Base-by-base conservation (phyloP, 2,113 vertebrate species). In the Perognathus longimembris region DNA sequence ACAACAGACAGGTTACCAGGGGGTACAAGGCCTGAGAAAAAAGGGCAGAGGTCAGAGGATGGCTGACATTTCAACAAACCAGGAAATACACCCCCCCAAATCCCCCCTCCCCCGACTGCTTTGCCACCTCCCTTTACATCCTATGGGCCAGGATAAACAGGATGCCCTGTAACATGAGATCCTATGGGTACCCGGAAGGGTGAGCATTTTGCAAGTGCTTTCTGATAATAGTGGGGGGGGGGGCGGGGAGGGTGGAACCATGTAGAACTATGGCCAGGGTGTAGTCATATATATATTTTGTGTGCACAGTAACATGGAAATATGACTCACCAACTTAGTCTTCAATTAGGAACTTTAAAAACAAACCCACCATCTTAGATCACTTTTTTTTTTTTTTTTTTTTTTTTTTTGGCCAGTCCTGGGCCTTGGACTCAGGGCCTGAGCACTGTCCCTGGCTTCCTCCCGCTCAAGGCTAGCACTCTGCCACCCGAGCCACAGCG, bases 1-100 rank as follows among this genome's bases (percentile, higher is more conserved):
- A 99, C 90, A 99, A 98, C 88, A 99, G 98, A 96, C 99, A 99
- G 0, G 99, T 99, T 89, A 99, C 99, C 98, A 99, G 97, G 28
- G 99, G 99, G 97, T 99, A 99, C 96, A 99, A 97, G 75, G 99
- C 99, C 99, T 99, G 97, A 95, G 94, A 67, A 96, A 78, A 94
- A 96, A 97, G 95, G 12, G 88, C 93, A 7, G 87, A 90, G 0
- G 0, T 95, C 73, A 97, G 0, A 0, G 0, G 76, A 89, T 97
- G 92, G 97, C 64, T 90, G 93, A 32, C 80, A 90, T 21, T 45
- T 73, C 81, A 91, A 80, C 70, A 79, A 50, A 95, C 59, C 75
- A 82, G 28, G 93, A 69, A 96, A 78, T 54, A 67, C 2, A 14
- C 32, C 85, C 80, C 32, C 54, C n/a, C n/a, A n/a, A n/a, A n/a